Base-by-base conservation (phyloP, 2,113 vertebrate genomes). In the Vicugna pacos region DNA sequence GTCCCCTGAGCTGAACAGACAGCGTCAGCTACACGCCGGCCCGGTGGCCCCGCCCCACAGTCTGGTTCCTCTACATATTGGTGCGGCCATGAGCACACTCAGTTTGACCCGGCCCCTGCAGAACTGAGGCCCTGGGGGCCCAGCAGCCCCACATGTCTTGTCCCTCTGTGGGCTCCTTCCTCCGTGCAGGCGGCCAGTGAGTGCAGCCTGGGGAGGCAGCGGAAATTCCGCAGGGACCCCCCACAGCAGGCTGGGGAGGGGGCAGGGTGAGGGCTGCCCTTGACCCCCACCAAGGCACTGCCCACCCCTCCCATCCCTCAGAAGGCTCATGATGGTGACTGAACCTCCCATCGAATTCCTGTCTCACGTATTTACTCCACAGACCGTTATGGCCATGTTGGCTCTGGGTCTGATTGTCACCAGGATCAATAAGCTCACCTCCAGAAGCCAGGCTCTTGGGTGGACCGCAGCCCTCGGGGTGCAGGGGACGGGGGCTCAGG, bases 401-500 rank as follows among this genome's bases (percentile, higher is more conserved):
- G 77, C 50, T 87, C 73, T 17, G 5, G 28, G 46, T 87, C 70
- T 69, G 6, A 50, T 56, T 56, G 50, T 50, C 30, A 81, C 15
- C 0, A 35, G 84, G 89, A 97, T 97, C 91, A 94, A 84, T 95
- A 94, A 69, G 38, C 89, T 95, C 85, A 95, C 72, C 96, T 85
- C 48, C 46, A n/a, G 86, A 96, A 70, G 50, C 70, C 24, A 0
- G 6, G n/a, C 19, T 80, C 46, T 64, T n/a, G 19, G 52, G 22
- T 56, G 0, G 3, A 52, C 77, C 5, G 1, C 19, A 3, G 60
- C 52, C 93, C 32, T 46, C 2, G 1, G 56, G 54, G 56, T 42
- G 5, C 26, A 65, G 30, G 6, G n/a, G 11, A 8, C 26, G 10
- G 75, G 14, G 42, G 28, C 32, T 62, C 52, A 20, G 0, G 1